Conservation (phyloP, 2,113 vertebrate species). For the Petrocephalus zakoni region DNA sequence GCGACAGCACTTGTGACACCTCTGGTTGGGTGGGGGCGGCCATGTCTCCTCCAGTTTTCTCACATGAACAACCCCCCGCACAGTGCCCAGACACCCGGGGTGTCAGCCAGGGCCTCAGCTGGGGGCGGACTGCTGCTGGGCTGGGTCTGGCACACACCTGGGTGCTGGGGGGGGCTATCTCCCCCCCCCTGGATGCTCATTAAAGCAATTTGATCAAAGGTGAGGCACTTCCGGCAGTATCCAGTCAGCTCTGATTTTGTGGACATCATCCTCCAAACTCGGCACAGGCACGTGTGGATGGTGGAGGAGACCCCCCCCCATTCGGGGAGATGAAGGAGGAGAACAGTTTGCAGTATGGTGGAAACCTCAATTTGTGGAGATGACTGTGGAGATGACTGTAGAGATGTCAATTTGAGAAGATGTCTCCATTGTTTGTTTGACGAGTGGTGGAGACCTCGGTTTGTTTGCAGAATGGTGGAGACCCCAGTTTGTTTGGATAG, state of each 20-base stretch:
- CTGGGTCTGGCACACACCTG: conserved; percentile 30
- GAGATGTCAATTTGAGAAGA: neutral
- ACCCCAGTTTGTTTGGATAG: neutral
- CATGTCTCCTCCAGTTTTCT: conserved; percentile 36
- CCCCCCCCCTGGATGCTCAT: conserved; percentile 24
- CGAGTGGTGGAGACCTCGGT: neutral
- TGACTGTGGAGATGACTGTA: neutral
- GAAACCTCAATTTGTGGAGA: neutral
- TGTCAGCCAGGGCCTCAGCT: conserved; percentile 23
- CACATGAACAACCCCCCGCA: conserved; percentile 35
- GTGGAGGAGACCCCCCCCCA: neutral
- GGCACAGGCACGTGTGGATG: neutral
- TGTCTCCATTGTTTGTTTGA: too few relatives aligned
- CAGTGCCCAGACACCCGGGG: conserved; percentile 18
- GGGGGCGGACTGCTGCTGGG: neutral
- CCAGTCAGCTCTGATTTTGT: neutral
- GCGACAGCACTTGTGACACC: conserved; percentile 43
- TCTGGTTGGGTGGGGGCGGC: conserved; percentile 23
- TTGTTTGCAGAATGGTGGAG: neutral
- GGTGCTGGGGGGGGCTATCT: conserved; percentile 4
- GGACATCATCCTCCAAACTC: neutral
- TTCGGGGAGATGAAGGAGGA: neutral
- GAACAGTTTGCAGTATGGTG: neutral
- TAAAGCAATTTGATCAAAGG: conserved; percentile 39
- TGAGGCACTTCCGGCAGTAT: conserved; percentile 9